phyloP scores from a whole-genome alignment of 2,797 vertebrate genomes.

The Orestias chungarensis region DNA sequence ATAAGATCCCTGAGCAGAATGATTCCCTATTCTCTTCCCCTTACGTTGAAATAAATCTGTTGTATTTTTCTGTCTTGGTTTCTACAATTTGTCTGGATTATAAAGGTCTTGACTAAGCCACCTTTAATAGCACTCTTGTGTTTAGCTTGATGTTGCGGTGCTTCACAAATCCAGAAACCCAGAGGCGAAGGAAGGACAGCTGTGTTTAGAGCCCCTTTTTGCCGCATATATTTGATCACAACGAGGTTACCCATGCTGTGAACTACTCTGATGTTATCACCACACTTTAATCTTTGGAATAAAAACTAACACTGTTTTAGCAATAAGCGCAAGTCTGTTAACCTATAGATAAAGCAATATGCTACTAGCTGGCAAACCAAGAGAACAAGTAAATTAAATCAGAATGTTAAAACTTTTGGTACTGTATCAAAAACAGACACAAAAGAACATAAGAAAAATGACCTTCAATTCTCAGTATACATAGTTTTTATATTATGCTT shows the following conservation, averaged over 20 bases:
- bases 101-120: not conserved
- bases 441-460: no score
- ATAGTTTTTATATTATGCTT: no score
- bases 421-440: no score
- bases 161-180: not conserved
- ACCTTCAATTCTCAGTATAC: no score
- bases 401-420: no score
- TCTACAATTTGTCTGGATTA: conserved; percentile 5
- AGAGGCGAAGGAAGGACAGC: not conserved
- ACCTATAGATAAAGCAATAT: no score
- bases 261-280: not conserved
- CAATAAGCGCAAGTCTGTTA: no score
- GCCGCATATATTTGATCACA: not conserved
- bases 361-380: no score
- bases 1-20: conserved; percentile 14
- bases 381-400: no score
- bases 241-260: not conserved
- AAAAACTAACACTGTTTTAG: no score
- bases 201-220: not conserved
- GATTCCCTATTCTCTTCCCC: not conserved
- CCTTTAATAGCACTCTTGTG: not conserved
- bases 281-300: not conserved
- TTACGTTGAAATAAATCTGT: conserved; percentile 8
- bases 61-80: conserved; percentile 1
- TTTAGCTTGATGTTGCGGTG: not conserved